Evolutionary conservation across 2,888 invertebrate genomes (phyloP).

Genomic region (Heliconius charithonia): DNA sequence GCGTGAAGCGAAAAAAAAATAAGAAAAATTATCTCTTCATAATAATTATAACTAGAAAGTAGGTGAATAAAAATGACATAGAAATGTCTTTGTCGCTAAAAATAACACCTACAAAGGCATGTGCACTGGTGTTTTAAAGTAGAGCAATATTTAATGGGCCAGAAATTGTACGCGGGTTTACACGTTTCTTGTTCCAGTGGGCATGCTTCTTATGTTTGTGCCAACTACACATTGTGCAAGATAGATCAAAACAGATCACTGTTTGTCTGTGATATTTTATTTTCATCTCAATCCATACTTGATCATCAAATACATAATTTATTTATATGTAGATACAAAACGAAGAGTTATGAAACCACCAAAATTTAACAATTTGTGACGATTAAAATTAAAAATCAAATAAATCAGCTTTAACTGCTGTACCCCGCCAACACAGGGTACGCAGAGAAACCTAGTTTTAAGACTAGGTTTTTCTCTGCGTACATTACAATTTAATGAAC

Average conservation of each 20-base stretch:
- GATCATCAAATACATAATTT: too few relatives aligned
- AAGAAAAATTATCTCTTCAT: too few relatives aligned
- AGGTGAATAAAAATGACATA: not conserved
- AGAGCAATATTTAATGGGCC: conserved; percentile 74
- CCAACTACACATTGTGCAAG: conserved; percentile 28
- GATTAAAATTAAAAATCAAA: too few relatives aligned
- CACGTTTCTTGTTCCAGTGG: conserved; percentile 30
- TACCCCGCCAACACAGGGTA: too few relatives aligned
- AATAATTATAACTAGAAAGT: not conserved
- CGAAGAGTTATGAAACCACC: too few relatives aligned
- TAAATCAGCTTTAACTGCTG: too few relatives aligned
- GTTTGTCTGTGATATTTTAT: not conserved
- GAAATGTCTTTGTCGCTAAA: conserved; percentile 18
- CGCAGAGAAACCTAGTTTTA: too few relatives aligned
- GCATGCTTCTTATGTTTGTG: conserved; percentile 34
- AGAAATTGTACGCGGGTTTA: conserved; percentile 42
- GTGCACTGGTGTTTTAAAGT: conserved; percentile 48
- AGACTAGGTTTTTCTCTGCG: too few relatives aligned
- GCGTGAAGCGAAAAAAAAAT: too few relatives aligned
- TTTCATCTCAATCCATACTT: conserved; percentile 1
- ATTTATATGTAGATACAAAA: too few relatives aligned
- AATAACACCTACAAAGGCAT: conserved; percentile 27
- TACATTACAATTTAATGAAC: too few relatives aligned
- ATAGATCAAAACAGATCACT: conserved; percentile 6
- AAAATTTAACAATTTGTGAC: too few relatives aligned